Evolutionary conservation across 2,113 vertebrate species (phyloP), one percentile per base, ranked within the genome.

Genomic region (Cochlearius cochlearius): DNA sequence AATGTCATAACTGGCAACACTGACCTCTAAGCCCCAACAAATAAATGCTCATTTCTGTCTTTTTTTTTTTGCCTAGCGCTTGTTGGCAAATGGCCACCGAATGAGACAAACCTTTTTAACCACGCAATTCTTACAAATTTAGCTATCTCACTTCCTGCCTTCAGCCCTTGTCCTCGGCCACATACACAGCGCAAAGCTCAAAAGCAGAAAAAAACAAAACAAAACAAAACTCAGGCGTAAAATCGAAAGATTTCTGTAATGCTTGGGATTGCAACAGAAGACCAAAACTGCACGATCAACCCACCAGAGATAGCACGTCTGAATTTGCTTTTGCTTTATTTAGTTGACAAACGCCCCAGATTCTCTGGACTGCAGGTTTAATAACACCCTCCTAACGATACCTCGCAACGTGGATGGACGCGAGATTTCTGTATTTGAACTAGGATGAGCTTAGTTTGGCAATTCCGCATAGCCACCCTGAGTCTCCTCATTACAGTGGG

Each of bases 331-430:
- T 56, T 75, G 25, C 34, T 52, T n/a, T 62, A 32, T 32, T 76
- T 90, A 62, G 5, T 25, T 68, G 64, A 21, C 11, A 38, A 26
- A 45, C 5, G 1, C 43, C 47, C 30, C 80, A 63, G 41, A 12
- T 34, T 71, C 47, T 74, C 52, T 45, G 38, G 56, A 72, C n/a
- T 36, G 36, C 50, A 22, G 5, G 23, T 78, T 82, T 30, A 56
- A 1, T 16, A 39, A 62, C 0, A 2, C 16, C 32, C 11, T 86
- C 58, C 21, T 53, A 45, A 9, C 0, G 1, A 39, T 5, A 20
- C 27, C 22, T 58, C 34, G 12, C 38, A 22, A 1, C 8, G 25
- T 36, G 53, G 10, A 39, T 30, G 26, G 30, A 71, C 30, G 15
- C 5, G 4, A 71, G 66, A 27, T 3, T 2, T 36, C 73, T 45